Base-by-base conservation (phyloP, 2,797 vertebrate genomes). In the Schizopygopsis malacanthus region DNA sequence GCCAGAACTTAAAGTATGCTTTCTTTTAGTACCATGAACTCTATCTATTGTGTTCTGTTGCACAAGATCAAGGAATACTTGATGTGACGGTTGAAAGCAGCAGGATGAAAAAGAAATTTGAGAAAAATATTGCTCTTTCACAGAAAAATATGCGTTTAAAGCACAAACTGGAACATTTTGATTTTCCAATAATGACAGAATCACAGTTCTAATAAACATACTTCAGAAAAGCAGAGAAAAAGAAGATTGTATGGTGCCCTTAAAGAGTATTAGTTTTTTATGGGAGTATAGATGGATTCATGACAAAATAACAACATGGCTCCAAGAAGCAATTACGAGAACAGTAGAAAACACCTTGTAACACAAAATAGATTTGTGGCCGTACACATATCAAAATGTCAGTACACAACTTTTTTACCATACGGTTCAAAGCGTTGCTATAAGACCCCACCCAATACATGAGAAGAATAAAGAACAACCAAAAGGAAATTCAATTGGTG, bases 331-430 rank as follows among this genome's bases (percentile, higher is more conserved):
- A 79, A 79, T 45, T 63, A 79, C 1, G 9, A 45, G 39, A 63
- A 63, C 39, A 43, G 15, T 61, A n/a, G 39, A 79, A 79, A 79
- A 79, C 54, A 70, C 20, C 69, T 22, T 70, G 69, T 70, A 70
- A 20, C 69, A 28, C 76, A 11, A 61, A 78, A 25, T 25, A 3
- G 13, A 61, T 61, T 28, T 43, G 33, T 8, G 11, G 12, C 39
- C 1, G 1, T 61, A 45, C 76, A 16, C 7, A 4, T 78, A 59
- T 79, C 37, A 79, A 45, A 61, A 61, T 63, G 37, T 45, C 54
- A 79, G 13, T 25, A 8, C 22, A 61, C 54, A 16, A 41, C 54
- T 39, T 54, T 0, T 56, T 56, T 39, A 4, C 11, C 33, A 56
- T 39, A n/a, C 22, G 6, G 37, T 78, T 78, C 54, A 78, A 41